phyloP scores from a whole-genome alignment of 37 sponge, comb jelly and placozoan species.

The Chondrilla cf. caribensis region DNA sequence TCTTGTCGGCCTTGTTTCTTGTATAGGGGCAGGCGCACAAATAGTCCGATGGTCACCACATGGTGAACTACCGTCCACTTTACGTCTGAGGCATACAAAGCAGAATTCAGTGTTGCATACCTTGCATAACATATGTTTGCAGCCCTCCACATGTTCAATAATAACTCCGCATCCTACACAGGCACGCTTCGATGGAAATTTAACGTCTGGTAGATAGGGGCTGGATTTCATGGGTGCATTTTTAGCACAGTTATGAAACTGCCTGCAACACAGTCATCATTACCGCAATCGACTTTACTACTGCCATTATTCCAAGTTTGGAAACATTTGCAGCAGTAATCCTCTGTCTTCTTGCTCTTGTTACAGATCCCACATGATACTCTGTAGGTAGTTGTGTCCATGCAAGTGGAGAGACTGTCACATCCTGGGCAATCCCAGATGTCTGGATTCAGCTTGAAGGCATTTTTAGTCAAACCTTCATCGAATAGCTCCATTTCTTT shows the following conservation, averaged over 20 bases:
- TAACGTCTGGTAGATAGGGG: constrained; percentile 14
- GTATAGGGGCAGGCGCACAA: constrained; percentile 42
- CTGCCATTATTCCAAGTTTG: constrained; percentile 33
- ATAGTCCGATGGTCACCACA: constrained; percentile 42
- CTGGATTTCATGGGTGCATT: constrained; percentile 35
- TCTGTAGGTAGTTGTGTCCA: neutral
- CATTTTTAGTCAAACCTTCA: constrained; percentile 23
- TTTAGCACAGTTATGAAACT: constrained; percentile 13
- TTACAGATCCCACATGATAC: constrained; percentile 36
- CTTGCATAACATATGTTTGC: constrained; percentile 58
- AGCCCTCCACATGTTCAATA: constrained; percentile 42
- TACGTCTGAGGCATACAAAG: constrained; percentile 40
- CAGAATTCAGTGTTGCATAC: constrained; percentile 41
- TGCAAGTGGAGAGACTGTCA: constrained; percentile 26
- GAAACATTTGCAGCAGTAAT: constrained; percentile 44
- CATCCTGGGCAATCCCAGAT: constrained; percentile 55
- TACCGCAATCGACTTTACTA: constrained; percentile 31
- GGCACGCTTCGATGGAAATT: constrained; percentile 36
- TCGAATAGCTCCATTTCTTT: constrained; percentile 31
- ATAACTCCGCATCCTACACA: constrained; percentile 51
- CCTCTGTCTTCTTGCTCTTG: neutral
- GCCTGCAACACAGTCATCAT: constrained; percentile 37
- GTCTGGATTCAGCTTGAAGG: constrained; percentile 1
- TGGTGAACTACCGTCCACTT: constrained; percentile 20
- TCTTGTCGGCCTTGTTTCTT: no score